phyloP scores from a whole-genome alignment of 2,113 vertebrate genomes.

The Planiliza haematocheilus region DNA sequence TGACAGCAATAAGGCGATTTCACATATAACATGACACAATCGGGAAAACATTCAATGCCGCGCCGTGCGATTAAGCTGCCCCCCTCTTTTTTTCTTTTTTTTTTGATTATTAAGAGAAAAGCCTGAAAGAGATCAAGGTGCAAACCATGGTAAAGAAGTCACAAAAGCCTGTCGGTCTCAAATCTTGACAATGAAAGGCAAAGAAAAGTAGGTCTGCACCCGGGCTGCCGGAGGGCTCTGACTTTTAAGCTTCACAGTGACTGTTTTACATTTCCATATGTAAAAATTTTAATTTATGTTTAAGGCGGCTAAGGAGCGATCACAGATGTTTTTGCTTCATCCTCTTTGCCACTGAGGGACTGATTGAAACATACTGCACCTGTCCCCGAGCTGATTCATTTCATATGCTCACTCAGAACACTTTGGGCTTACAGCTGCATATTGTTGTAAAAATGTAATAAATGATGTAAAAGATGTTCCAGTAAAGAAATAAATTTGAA shows the following conservation, averaged over 20 bases:
- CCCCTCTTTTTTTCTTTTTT: not conserved
- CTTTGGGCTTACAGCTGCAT: too few relatives aligned
- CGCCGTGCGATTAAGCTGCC: slow-evolving; percentile 15
- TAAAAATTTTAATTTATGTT: not conserved
- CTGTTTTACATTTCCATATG: not conserved
- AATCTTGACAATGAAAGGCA: slow-evolving; percentile 35
- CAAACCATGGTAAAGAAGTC: slow-evolving; percentile 18
- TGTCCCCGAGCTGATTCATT: not conserved
- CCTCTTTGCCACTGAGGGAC: not conserved
- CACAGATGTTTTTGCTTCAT: not conserved
- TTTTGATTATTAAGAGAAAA: not conserved
- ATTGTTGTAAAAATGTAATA: not conserved
- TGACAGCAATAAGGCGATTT: slow-evolving; percentile 59
- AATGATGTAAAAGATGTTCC: not conserved
- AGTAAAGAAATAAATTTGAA: not conserved
- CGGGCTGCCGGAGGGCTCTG: not conserved
- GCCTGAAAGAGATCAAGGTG: slow-evolving; percentile 12
- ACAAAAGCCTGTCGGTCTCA: slow-evolving; percentile 33
- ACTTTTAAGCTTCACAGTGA: not conserved
- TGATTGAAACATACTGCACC: not conserved
- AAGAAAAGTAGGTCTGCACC: slow-evolving; percentile 3
- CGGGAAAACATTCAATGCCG: slow-evolving; percentile 33
- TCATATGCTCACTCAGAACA: not conserved
- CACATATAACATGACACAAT: slow-evolving; percentile 57
- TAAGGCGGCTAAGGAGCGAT: not conserved